A percentile compares a stretch with the other conserved stretches of the same genome.
phyloP scores from a whole-genome alignment of 2,797 vertebrate species.

The Neosilurus hyrtlii region DNA sequence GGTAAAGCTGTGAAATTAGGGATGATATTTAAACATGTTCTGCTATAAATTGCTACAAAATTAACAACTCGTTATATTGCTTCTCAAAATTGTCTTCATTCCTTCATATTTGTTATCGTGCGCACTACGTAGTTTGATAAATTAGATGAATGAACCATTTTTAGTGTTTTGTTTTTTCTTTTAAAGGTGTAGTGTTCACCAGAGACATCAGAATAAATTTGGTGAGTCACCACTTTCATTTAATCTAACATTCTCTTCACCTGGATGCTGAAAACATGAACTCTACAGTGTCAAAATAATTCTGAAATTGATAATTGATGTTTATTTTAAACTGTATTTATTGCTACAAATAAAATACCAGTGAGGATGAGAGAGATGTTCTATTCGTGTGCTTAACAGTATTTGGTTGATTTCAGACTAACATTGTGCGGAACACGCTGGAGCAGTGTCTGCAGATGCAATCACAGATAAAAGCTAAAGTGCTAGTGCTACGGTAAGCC shows the following conservation, averaged over 20 bases:
- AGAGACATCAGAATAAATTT: constrained; percentile 77
- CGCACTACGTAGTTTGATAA: background rate
- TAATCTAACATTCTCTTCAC: background rate
- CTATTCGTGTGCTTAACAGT: background rate
- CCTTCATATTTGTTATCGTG: background rate
- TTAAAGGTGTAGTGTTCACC: constrained; percentile 79
- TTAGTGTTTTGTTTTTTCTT: constrained; percentile 35
- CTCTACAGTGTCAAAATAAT: background rate
- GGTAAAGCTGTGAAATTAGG: background rate
- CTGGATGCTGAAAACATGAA: background rate
- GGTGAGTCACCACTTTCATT: constrained; percentile 64
- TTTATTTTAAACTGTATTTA: background rate
- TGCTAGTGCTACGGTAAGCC: constrained; percentile 79
- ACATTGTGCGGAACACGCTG: constrained; percentile 57
- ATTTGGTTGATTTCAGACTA: constrained; percentile 64
- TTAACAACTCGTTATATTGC: background rate
- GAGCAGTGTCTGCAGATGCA: constrained; percentile 67
- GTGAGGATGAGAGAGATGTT: background rate
- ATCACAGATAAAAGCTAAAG: constrained; percentile 69
- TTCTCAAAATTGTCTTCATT: background rate
- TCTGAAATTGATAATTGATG: background rate
- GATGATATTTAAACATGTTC: background rate
- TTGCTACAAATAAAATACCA: background rate
- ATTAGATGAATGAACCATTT: background rate
- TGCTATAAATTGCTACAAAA: background rate